These are phyloP conservation scores for Deilephila porcellus DNA, from an alignment of 2,888 invertebrate species.

Conservation along the genomic window DNA sequence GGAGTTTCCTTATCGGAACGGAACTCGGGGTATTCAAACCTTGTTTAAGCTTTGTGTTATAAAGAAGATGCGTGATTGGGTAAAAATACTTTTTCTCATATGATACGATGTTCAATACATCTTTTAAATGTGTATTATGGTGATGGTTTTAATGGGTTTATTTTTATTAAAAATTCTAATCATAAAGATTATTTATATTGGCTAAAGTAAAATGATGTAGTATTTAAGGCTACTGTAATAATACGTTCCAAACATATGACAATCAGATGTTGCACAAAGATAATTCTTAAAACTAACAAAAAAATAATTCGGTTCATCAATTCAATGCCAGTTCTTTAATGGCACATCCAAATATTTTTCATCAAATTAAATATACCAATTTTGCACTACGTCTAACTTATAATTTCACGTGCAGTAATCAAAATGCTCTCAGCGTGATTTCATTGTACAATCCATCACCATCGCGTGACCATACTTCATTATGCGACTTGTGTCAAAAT, in stretches of 20 bases:
- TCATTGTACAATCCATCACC: constrained; percentile 41
- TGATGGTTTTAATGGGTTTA: too few species aligned
- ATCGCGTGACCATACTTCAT: constrained; percentile 61
- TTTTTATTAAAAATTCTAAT: too few species aligned
- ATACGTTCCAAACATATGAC: background rate
- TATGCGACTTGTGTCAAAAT: constrained; percentile 62
- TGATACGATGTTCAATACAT: too few species aligned
- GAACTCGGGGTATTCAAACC: too few species aligned
- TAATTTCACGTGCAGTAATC: constrained; percentile 32
- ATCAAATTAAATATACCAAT: constrained; percentile 23
- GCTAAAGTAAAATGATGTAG: too few species aligned
- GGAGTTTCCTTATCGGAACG: too few species aligned
- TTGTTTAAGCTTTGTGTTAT: too few species aligned
- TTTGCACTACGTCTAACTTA: constrained; percentile 7
- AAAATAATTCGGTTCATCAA: background rate
- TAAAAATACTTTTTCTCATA: too few species aligned
- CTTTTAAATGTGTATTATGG: too few species aligned
- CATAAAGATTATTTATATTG: too few species aligned
- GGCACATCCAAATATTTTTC: constrained; percentile 14
- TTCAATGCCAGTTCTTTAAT: constrained; percentile 12
- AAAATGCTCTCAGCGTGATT: constrained; percentile 41
- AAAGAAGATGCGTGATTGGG: too few species aligned
- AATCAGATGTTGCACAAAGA: background rate
- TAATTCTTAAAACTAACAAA: background rate
- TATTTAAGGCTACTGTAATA: background rate